Base-by-base conservation (phyloP, 2,888 invertebrate genomes). In the Alloplasta piceator region DNA sequence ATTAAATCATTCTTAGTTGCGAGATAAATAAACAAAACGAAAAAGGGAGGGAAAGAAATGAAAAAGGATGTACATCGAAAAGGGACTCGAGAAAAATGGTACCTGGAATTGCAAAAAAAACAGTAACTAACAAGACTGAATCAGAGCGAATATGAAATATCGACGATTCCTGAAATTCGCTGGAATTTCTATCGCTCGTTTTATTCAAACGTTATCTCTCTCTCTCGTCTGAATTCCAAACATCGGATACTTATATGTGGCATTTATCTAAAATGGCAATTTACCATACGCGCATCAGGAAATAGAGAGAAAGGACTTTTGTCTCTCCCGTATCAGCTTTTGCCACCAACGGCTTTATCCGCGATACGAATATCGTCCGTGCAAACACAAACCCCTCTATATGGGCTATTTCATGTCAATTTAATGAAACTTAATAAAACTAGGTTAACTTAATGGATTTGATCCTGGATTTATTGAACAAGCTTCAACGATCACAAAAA, bases 1-100 rank as follows among this genome's bases (percentile, higher is more conserved):
- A 90, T 90, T 90, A 89, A 88, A 87, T 84, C 82, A 75, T 56
- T 48, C 61, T 26, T 26, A 26, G 52, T 52, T 6, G 52, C 14
- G 52, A 14, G 52, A 26, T 26, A 26, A 26, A 26, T 26, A 26
- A 26, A 26, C 3, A 26, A 26, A 26, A 26, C 26, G 26, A 26
- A 26, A 26, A 3, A 26, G 26, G 26, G 26, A 26, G 26, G 26
- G 26, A 26, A 26, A 26, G 26, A 26, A 26, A 26, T 26, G 26
- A 26, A 26, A 26, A 26, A 3, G 26, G 26, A 26, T 26, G 26
- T 3, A 3, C 26, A 26, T 26, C 26, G 26, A 26, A 3, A 26
- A 26, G 3, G 3, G 1, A 26, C 26, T 26, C 26, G 26, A 26
- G 26, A 26, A 26, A 26, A 26, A 26, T 26, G 26, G 26, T 26